Evolutionary conservation across 2,113 vertebrate genomes (phyloP).

Genomic region (Polyodon spathula): DNA sequence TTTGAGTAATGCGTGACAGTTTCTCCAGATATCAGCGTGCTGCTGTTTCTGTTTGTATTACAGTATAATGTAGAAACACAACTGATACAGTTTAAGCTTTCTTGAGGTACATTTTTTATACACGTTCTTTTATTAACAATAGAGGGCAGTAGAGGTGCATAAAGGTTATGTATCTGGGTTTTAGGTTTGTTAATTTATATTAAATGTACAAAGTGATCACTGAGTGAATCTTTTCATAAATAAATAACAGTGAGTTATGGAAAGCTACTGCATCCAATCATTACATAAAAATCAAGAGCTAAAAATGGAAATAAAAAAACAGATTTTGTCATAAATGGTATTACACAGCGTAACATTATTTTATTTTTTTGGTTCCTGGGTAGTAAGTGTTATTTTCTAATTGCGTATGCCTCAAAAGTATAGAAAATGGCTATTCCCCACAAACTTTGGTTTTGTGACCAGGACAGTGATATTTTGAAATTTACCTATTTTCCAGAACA

Average conservation of each 20-base stretch:
- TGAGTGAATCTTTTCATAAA: not conserved
- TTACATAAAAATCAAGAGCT: no score
- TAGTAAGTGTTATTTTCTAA: no score
- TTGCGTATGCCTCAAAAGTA: no score
- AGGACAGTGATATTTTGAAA: no score
- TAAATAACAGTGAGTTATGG: not conserved
- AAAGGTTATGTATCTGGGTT: not conserved
- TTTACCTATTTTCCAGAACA: no score
- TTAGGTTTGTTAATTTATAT: constrained; percentile 4
- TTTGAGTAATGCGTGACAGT: not conserved
- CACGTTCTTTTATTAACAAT: not conserved
- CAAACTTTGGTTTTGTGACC: no score
- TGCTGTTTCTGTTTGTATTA: not conserved
- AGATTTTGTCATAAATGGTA: no score
- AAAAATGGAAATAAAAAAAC: no score
- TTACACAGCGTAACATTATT: no score
- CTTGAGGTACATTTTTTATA: not conserved
- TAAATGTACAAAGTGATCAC: not conserved
- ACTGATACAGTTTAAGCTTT: not conserved
- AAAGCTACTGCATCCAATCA: not conserved
- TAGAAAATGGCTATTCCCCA: no score
- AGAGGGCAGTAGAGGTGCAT: constrained; percentile 3
- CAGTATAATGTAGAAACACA: not conserved
- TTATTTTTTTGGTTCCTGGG: no score
- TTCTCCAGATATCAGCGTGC: not conserved